Evolutionary conservation across 2,888 invertebrate species (phyloP).

Genomic region (Eupithecia subfuscata): DNA sequence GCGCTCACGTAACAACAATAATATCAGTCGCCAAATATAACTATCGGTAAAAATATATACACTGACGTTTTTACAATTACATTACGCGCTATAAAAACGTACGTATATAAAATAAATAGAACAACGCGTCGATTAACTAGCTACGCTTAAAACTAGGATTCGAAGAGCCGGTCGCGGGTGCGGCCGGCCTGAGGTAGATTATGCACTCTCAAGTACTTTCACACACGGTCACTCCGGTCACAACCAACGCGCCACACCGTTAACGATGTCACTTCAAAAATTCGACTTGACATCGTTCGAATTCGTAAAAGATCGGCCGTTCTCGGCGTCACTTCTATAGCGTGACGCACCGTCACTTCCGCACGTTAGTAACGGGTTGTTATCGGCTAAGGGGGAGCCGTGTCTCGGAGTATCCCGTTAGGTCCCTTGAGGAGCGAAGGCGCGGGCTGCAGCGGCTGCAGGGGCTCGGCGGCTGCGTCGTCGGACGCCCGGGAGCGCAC

Average conservation of each 20-base stretch:
- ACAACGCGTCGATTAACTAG: conserved; percentile 67
- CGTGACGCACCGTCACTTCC: conserved; percentile 1
- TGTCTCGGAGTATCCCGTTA: conserved; percentile 63
- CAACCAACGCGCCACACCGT: background rate
- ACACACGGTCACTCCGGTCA: conserved; percentile 2
- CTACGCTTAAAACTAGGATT: conserved; percentile 77
- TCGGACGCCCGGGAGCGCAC: conserved; percentile 70
- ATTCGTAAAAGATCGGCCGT: conserved; percentile 15
- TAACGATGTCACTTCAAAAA: background rate
- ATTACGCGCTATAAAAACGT: conserved; percentile 31
- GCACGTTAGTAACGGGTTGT: background rate
- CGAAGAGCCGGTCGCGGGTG: conserved; percentile 69
- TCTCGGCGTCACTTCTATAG: conserved; percentile 24
- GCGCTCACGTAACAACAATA: conserved; percentile 35
- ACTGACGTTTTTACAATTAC: conserved; percentile 38
- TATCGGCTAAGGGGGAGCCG: conserved; percentile 42
- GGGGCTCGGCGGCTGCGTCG: conserved; percentile 69
- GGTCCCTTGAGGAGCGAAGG: conserved; percentile 48
- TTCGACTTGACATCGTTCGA: conserved; percentile 3
- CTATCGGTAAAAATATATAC: conserved; percentile 46
- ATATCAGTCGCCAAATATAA: conserved; percentile 45
- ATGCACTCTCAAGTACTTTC: conserved; percentile 23
- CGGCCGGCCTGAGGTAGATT: conserved; percentile 70
- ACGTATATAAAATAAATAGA: conserved; percentile 61
- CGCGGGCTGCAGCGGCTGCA: conserved; percentile 52